Base-by-base conservation (phyloP, 1,140 invertebrate genomes). In the Prorops nasuta region DNA sequence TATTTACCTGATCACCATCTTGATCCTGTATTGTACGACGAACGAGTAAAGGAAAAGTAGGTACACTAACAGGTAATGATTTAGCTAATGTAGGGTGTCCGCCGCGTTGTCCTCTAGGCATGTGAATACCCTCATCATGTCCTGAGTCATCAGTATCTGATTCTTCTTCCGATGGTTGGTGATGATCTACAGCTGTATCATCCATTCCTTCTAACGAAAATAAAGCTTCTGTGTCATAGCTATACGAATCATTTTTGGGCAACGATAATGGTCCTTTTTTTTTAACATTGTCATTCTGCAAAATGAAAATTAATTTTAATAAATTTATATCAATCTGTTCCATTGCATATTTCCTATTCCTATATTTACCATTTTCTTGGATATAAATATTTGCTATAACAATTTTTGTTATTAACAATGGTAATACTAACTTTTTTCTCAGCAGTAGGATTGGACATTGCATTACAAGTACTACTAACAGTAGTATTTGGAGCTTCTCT, bases 121-220 rank as follows among this genome's bases (percentile, higher is more conserved):
- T 76, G 20, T 78, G 68, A 34, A 74, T 70, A n/a, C 69, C 74
- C 62, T 79, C 78, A 47, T 79, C 76, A 59, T 77, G 71, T 28
- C 67, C 76, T 37, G 69, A 74, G 66, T 77, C 79, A 38, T 80
- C 79, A 22, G 74, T 74, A 60, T 79, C 79, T 41, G 70, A 74
- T 45, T 80, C 80, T 39, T 76, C 74, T 48, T 80, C 76, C 1
- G 69, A 78, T 14, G 65, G 60, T 43, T 69, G 64, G 6, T 58
- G 40, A 20, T 59, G 60, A 24, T 67, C 64, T 12, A 44, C 22
- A 18, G 65, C 39, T 37, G 53, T 49, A 15, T 80, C 79, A 43
- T 81, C 80, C 68, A 81, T 77, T 21, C 74, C 80, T 49, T 83
- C 81, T 35, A 83, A 60, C 21, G 72, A 63, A 62, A 83, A 83